Percentiles rank a stretch among this genome's conserved stretches.
Conservation (phyloP, 2,113 vertebrate species). For the Rhinopithecus roxellana region DNA sequence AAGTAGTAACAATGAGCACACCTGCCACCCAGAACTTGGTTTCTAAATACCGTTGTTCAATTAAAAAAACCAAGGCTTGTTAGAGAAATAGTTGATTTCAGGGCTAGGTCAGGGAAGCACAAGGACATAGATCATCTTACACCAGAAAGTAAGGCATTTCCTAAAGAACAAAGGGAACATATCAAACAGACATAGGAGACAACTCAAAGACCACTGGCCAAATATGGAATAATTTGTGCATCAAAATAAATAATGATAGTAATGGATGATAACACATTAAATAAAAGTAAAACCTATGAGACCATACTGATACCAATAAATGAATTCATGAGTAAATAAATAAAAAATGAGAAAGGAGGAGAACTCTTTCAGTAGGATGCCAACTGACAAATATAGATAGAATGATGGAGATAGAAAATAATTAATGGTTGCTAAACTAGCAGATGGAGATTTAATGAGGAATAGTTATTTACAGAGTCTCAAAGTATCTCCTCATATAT, state of each 20-base stretch:
- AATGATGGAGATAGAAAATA: not conserved
- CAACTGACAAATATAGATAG: not conserved
- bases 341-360: not conserved
- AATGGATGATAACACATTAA: not conserved
- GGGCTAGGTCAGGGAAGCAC: not conserved
- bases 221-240: not conserved
- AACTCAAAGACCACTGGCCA: not conserved
- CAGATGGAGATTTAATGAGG: not conserved
- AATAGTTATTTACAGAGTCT: not conserved
- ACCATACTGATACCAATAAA: not conserved
- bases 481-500: not conserved
- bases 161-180: not conserved
- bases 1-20: not conserved
- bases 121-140: not conserved
- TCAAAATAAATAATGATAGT: not conserved
- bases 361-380: slow-evolving; percentile 10
- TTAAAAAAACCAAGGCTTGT: not conserved
- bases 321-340: not conserved
- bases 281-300: slow-evolving; percentile 37
- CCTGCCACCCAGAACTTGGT: not conserved
- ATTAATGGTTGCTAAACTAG: slow-evolving; percentile 10
- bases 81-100: not conserved
- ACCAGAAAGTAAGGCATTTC: slow-evolving; percentile 1
- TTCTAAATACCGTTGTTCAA: not conserved
- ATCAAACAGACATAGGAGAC: not conserved